phyloP scores from a whole-genome alignment of 2,888 invertebrate genomes.

The Nowickia ferox region DNA sequence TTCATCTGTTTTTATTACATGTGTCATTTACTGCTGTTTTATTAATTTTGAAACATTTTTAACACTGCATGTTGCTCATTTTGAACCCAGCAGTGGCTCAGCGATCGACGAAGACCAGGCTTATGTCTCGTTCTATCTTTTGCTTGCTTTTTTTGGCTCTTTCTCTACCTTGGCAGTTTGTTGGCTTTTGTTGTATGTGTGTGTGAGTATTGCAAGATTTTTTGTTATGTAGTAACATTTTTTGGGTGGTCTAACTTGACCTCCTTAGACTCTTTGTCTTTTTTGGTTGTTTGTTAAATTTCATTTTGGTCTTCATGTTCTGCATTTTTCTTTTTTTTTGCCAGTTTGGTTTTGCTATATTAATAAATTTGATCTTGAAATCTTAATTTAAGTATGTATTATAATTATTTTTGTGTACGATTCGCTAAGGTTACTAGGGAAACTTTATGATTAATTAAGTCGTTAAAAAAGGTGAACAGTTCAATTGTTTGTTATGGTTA shows the following conservation, averaged over 20 bases:
- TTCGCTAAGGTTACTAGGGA: background rate
- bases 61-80: constrained; percentile 69
- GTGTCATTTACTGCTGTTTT: constrained; percentile 69
- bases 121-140: constrained; percentile 18
- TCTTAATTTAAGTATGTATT: constrained; percentile 58
- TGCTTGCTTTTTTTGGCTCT: constrained; percentile 1
- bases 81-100: constrained; percentile 62
- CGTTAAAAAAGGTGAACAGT: background rate
- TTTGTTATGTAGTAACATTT: constrained; percentile 14
- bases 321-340: constrained; percentile 35
- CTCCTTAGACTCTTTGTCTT: constrained; percentile 61
- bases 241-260: constrained; percentile 67
- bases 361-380: constrained; percentile 65
- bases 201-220: constrained; percentile 32
- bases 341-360: constrained; percentile 59
- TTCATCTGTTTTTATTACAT: constrained; percentile 44
- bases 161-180: constrained; percentile 27
- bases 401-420: background rate
- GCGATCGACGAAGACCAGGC: constrained; percentile 6
- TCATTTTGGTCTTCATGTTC: constrained; percentile 47
- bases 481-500: background rate
- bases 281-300: constrained; percentile 41
- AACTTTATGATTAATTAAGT: constrained; percentile 12
- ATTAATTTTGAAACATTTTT: constrained; percentile 70
- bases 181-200: constrained; percentile 10